A percentile compares a stretch with the other conserved stretches of the same genome.
Evolutionary conservation across 2,888 invertebrate species (phyloP).

Genomic region (Endomychus coccineus): DNA sequence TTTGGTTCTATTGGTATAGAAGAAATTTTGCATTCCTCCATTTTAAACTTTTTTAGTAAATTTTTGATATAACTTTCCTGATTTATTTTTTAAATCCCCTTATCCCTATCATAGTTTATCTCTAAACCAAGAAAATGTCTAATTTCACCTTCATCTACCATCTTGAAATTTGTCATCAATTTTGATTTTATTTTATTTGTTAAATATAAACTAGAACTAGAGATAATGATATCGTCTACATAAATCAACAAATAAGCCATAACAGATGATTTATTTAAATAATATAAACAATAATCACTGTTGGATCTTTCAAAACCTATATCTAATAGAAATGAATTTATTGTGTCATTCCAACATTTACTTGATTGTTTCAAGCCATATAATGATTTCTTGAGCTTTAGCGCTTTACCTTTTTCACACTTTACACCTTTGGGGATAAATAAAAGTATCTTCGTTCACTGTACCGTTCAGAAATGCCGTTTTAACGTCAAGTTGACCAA

Average conservation of each 20-base stretch:
- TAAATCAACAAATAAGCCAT: slow-evolving; percentile 10
- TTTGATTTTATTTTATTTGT: slow-evolving; percentile 5
- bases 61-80: slow-evolving; percentile 3
- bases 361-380: slow-evolving; percentile 15
- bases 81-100: slow-evolving; percentile 7
- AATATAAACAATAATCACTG: slow-evolving; percentile 13
- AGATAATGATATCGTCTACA: slow-evolving; percentile 15
- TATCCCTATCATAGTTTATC: too few species aligned
- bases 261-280: background rate
- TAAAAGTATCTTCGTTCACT: slow-evolving; percentile 5
- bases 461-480: slow-evolving; percentile 8
- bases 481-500: slow-evolving; percentile 8
- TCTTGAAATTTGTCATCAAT: slow-evolving; percentile 9
- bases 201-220: slow-evolving; percentile 7
- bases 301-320: slow-evolving; percentile 9
- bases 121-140: too few species aligned
- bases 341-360: slow-evolving; percentile 10
- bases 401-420: slow-evolving; percentile 5
- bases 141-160: slow-evolving; percentile 7
- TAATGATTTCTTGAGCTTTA: slow-evolving; percentile 13
- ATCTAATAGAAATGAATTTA: slow-evolving; percentile 8
- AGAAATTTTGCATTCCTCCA: slow-evolving; percentile 6
- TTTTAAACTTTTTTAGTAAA: slow-evolving; percentile 5
- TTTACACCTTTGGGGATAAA: slow-evolving; percentile 9
- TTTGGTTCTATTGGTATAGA: slow-evolving; percentile 7